Evolutionary conservation across 1,140 invertebrate species (phyloP), one percentile per base, ranked within the genome.

Genomic region (Ephestia elutella): DNA sequence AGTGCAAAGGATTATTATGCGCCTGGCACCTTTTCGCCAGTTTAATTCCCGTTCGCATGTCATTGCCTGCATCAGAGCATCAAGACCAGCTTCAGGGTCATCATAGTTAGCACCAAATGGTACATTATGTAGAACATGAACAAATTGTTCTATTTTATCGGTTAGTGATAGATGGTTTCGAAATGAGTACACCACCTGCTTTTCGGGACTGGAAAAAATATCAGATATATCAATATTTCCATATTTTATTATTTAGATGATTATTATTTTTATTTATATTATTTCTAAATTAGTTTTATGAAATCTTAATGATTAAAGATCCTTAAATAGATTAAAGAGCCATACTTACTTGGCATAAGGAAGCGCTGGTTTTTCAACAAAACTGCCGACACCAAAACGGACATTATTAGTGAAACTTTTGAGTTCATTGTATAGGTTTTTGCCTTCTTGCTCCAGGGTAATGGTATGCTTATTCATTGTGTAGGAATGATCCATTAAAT

Each of bases 311-410:
- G n/a, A n/a, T n/a, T n/a, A n/a, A n/a, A n/a, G n/a, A n/a, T n/a
- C n/a, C n/a, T n/a, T n/a, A n/a, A n/a, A n/a, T n/a, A n/a, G n/a
- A n/a, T n/a, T n/a, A n/a, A n/a, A n/a, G 51, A 62, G 51, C 13
- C n/a, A 30, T 15, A 89, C 90, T 84, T 87, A 92, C 91, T 89
- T 89, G 71, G 80, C 93, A 89, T 93, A 97, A 1, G 96, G 96
- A 87, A 96, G 92, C 0, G 92, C 91, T 2, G 94, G 93, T 87
- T 98, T 98, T 71, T 98, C 96, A 0, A 97, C 93, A 88, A 97
- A 97, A 66, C 93, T 96, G 15, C 96, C 96, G 79, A 97, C 95
- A 28, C 96, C 96, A 10, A 97, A 85, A 8, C 90, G 89, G 71
- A 97, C 96, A 77, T 97, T 95, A 18, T 92, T 93, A 0, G 96